Evolutionary conservation across 1,140 invertebrate genomes (phyloP), one percentile per base, ranked within the genome.

Genomic region (Kradibia gibbosae): DNA sequence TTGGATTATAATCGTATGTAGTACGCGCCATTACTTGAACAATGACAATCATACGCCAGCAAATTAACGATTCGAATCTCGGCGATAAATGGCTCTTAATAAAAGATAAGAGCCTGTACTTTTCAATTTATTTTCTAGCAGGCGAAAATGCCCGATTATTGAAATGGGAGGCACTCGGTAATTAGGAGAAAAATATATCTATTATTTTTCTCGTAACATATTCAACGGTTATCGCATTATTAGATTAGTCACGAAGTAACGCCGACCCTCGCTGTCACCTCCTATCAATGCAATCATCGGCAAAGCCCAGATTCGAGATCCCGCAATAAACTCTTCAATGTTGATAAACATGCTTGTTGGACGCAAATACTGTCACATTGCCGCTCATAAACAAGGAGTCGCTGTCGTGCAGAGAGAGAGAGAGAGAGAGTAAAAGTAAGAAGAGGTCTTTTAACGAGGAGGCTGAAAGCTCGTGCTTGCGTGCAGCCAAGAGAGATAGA

Each of bases 261-360:
- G 25, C 25, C 0, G 5, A 10, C 31, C 60, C 2, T 7, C 31
- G n/a, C 60, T 1, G 22, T 34, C 31, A 20, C n/a, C 60, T 8
- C 22, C 39, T 42, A 50, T 53, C 45, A 36, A 71, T 20, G 34
- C n/a, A 48, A 71, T 48, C 42, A 25, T 48, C 42, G 45, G 25
- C 17, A 72, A 50, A 50, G n/a, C 71, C 20, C 71, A 53, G 45
- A 73, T 53, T 73, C n/a, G 15, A 48, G 48, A 73, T 53, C 45
- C 15, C 45, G 48, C 31, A 73, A 73, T 31, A 31, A 53, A 22
- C 25, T 20, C 28, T 34, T 55, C 25, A 72, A 36, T 79, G 78
- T 80, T 80, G 78, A 80, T 80, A 80, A 80, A 80, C 78, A 80
- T 28, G 72, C 22, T 65, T 25, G 1, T 28, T 34, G 71, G 28